These are phyloP conservation scores for Lordiphosa fenestrarum DNA, from an alignment of 2,888 invertebrate genomes.

Conservation along the genomic window DNA sequence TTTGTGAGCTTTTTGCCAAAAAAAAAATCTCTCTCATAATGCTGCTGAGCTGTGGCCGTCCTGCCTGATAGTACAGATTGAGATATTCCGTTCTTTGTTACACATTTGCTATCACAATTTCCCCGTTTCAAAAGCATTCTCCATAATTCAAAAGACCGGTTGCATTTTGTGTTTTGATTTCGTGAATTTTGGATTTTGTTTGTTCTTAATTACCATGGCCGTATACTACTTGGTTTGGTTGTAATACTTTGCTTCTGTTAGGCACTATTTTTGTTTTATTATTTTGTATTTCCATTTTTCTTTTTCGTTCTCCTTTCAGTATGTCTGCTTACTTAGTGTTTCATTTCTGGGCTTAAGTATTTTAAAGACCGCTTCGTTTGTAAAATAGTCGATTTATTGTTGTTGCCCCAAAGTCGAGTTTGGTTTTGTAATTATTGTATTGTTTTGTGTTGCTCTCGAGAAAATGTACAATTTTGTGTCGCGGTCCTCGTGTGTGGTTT, in stretches of 20 bases:
- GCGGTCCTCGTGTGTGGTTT: slow-evolving; percentile 6
- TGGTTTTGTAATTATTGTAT: slow-evolving; percentile 6
- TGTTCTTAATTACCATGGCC: slow-evolving; percentile 15
- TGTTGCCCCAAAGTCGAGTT: neutral
- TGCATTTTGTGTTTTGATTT: neutral
- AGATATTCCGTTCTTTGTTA: too few relatives aligned
- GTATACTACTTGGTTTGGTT: slow-evolving; percentile 30
- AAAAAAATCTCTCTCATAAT: too few relatives aligned
- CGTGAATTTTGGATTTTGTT: neutral
- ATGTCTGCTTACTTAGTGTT: neutral
- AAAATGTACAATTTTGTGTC: slow-evolving; percentile 9
- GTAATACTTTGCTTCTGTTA: slow-evolving; percentile 63
- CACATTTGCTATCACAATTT: too few relatives aligned
- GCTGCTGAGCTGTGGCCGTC: too few relatives aligned
- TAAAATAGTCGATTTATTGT: slow-evolving; percentile 6
- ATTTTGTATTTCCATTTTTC: slow-evolving; percentile 4
- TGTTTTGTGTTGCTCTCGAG: slow-evolving; percentile 9
- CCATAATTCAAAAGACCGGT: neutral
- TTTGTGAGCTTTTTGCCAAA: too few relatives aligned
- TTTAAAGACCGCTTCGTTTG: slow-evolving; percentile 9
- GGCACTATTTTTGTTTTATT: slow-evolving; percentile 54
- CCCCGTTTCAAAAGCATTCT: neutral
- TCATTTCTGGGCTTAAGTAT: slow-evolving; percentile 5
- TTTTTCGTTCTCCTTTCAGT: neutral
- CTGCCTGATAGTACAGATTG: too few relatives aligned